Evolutionary conservation across 2,888 invertebrate species (phyloP).

Genomic region (Papilio demoleus): DNA sequence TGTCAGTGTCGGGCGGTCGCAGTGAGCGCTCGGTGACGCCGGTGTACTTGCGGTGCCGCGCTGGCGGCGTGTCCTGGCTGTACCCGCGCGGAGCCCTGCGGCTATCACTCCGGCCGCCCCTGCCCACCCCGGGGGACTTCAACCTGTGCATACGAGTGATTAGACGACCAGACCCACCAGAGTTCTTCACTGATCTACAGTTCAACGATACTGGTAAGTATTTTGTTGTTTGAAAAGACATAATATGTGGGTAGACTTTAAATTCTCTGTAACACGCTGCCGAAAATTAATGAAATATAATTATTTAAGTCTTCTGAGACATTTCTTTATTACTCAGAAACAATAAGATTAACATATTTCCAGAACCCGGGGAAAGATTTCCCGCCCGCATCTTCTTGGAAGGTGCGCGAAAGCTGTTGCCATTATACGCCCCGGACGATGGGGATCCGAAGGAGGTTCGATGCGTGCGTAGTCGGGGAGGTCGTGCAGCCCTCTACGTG

Average conservation of each 20-base stretch:
- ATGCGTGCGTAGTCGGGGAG: slow-evolving; percentile 86
- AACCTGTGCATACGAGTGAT: slow-evolving; percentile 87
- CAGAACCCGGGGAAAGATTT: slow-evolving; percentile 71
- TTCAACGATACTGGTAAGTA: slow-evolving; percentile 67
- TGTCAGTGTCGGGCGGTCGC: slow-evolving; percentile 57
- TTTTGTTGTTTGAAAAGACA: too few relatives aligned
- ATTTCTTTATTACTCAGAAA: neutral
- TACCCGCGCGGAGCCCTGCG: slow-evolving; percentile 90
- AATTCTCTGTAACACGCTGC: too few relatives aligned
- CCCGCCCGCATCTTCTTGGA: slow-evolving; percentile 86
- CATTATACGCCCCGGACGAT: slow-evolving; percentile 83
- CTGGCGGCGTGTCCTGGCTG: slow-evolving; percentile 90
- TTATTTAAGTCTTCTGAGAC: too few relatives aligned
- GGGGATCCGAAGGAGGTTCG: slow-evolving; percentile 80
- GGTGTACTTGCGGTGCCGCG: slow-evolving; percentile 89
- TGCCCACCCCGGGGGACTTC: slow-evolving; percentile 86
- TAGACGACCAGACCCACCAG: slow-evolving; percentile 81
- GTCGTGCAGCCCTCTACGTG: slow-evolving; percentile 87
- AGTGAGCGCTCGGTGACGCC: slow-evolving; percentile 87
- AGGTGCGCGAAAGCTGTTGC: slow-evolving; percentile 83
- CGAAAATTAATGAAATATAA: too few relatives aligned
- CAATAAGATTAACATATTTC: slow-evolving; percentile 34
- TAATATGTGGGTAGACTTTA: neutral
- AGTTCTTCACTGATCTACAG: slow-evolving; percentile 78
- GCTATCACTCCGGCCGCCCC: slow-evolving; percentile 85